Conservation (phyloP, 2,888 invertebrate species). For the Diogma glabrata region DNA sequence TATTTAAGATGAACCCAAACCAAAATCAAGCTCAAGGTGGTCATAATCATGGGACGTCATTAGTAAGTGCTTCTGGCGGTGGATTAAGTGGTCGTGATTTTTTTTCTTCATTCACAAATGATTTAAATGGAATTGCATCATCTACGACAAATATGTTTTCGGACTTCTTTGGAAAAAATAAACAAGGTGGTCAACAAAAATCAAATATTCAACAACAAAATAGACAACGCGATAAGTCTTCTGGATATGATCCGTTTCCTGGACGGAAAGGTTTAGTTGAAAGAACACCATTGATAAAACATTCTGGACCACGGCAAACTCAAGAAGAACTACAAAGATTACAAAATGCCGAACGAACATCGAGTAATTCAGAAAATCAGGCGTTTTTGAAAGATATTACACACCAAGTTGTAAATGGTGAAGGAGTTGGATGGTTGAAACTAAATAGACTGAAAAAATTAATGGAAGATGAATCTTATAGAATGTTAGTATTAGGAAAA, state of each 20-base stretch:
- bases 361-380: slow-evolving; percentile 82
- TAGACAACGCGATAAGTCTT: slow-evolving; percentile 35
- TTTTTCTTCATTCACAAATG: slow-evolving; percentile 83
- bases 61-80: slow-evolving; percentile 31
- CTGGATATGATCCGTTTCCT: slow-evolving; percentile 61
- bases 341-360: slow-evolving; percentile 56
- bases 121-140: slow-evolving; percentile 84
- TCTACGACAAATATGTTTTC: slow-evolving; percentile 91
- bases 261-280: slow-evolving; percentile 78
- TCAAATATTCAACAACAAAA: slow-evolving; percentile 18
- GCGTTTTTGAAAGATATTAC: slow-evolving; percentile 78
- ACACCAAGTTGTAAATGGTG: slow-evolving; percentile 33
- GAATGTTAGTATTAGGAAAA: slow-evolving; percentile 90
- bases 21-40: not conserved
- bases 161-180: slow-evolving; percentile 76
- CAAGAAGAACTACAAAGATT: slow-evolving; percentile 56
- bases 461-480: slow-evolving; percentile 98
- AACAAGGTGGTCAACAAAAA: slow-evolving; percentile 10
- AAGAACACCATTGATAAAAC: slow-evolving; percentile 78
- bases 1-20: not conserved
- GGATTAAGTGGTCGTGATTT: slow-evolving; percentile 58
- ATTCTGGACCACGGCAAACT: slow-evolving; percentile 54
- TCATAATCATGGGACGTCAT: slow-evolving; percentile 23
- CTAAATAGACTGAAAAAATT: slow-evolving; percentile 83
- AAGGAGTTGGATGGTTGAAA: slow-evolving; percentile 85